These are phyloP conservation scores for Papilio polytes DNA, from an alignment of 1,140 invertebrate species.

Conservation along the genomic window DNA sequence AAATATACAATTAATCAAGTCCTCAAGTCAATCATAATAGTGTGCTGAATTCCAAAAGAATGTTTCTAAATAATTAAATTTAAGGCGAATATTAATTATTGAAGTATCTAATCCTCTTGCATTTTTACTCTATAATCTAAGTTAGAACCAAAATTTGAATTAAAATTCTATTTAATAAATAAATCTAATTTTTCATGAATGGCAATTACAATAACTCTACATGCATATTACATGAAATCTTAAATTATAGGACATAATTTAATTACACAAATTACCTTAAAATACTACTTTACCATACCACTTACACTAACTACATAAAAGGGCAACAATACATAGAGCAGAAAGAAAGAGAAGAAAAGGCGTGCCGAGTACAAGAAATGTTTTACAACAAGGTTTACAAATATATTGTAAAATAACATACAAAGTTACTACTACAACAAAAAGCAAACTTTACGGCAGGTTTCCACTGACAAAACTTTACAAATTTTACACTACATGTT, in stretches of 20 bases:
- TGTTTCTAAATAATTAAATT: conserved; percentile 9
- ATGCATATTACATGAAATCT: neutral
- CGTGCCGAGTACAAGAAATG: conserved; percentile 27
- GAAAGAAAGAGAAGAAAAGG: conserved; percentile 31
- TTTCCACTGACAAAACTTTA: neutral
- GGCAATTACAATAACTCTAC: neutral
- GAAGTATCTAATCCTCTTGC: neutral
- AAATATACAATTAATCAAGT: conserved; percentile 32
- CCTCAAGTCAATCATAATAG: neutral
- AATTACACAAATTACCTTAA: neutral
- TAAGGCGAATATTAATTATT: conserved; percentile 2
- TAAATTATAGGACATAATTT: neutral
- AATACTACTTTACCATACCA: neutral
- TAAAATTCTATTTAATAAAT: too few relatives aligned
- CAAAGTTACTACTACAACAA: conserved; percentile 4
- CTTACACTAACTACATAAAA: conserved; percentile 27
- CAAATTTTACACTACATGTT: neutral
- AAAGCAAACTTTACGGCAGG: conserved; percentile 16
- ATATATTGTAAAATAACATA: conserved; percentile 10
- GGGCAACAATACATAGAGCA: conserved; percentile 13
- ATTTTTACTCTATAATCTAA: neutral
- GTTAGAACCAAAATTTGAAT: neutral
- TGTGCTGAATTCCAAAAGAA: neutral
- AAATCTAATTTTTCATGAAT: neutral
- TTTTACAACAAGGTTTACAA: conserved; percentile 23